Percentiles rank a stretch among this genome's conserved stretches.
Evolutionary conservation across 2,797 vertebrate genomes (phyloP).

Genomic region (Mormyrops attenuatus): DNA sequence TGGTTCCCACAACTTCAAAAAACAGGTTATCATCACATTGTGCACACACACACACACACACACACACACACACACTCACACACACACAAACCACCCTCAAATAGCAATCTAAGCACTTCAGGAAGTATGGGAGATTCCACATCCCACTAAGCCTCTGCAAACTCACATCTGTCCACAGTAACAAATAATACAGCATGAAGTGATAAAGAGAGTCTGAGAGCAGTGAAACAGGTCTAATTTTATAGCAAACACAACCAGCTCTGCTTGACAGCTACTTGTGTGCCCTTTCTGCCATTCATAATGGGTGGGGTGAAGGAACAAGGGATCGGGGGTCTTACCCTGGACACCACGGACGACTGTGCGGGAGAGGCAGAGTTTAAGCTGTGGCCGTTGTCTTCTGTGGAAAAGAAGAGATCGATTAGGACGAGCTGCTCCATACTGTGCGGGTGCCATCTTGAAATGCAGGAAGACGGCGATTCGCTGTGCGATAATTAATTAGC

Average conservation of each 20-base stretch:
- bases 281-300: background rate
- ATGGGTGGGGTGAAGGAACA: background rate
- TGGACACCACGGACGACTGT: background rate
- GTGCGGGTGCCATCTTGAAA: background rate
- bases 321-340: background rate
- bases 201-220: background rate
- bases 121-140: background rate
- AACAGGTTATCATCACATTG: background rate
- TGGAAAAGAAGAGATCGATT: background rate
- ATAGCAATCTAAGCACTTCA: background rate
- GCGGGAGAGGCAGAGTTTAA: background rate
- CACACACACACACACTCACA: background rate
- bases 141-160: background rate
- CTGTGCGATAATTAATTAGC: background rate
- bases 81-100: background rate
- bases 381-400: background rate
- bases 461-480: background rate
- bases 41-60: background rate
- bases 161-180: background rate
- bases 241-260: background rate
- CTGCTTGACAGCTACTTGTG: background rate
- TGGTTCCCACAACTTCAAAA: too few relatives aligned
- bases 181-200: background rate
- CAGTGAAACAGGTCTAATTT: too few relatives aligned
- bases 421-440: background rate